Evolutionary conservation across 1,140 invertebrate species (phyloP).

Genomic region (Solen grandis): DNA sequence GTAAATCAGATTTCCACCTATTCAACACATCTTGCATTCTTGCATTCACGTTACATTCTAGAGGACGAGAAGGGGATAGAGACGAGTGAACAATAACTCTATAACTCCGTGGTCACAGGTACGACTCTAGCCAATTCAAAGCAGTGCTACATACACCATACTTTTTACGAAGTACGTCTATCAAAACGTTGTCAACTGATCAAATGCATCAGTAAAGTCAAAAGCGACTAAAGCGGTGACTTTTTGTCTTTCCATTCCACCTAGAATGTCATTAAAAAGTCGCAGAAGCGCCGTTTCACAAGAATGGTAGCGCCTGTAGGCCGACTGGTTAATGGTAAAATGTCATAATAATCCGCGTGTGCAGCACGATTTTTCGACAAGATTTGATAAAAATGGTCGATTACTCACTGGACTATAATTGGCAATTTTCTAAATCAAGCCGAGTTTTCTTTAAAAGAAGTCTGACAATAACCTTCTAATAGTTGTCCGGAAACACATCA

Average conservation of each 20-base stretch:
- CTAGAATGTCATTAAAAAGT: slow-evolving; percentile 28
- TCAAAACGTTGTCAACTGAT: too few species aligned
- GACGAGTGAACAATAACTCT: too few species aligned
- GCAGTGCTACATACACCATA: too few species aligned
- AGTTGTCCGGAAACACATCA: not conserved
- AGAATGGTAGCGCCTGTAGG: slow-evolving; percentile 19
- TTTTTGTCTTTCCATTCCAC: slow-evolving; percentile 26
- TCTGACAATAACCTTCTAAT: slow-evolving; percentile 8
- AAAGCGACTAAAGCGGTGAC: not conserved
- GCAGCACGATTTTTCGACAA: slow-evolving; percentile 37
- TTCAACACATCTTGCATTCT: too few species aligned
- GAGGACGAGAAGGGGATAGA: too few species aligned
- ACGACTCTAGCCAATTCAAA: too few species aligned
- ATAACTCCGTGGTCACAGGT: too few species aligned
- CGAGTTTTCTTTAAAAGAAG: slow-evolving; percentile 11
- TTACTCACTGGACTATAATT: slow-evolving; percentile 23
- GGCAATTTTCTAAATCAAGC: not conserved
- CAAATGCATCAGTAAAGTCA: not conserved
- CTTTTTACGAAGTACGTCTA: too few species aligned
- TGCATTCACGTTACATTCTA: too few species aligned
- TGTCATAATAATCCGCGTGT: slow-evolving; percentile 5
- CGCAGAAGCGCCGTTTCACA: slow-evolving; percentile 18
- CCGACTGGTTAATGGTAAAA: slow-evolving; percentile 21
- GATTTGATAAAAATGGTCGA: slow-evolving; percentile 24
- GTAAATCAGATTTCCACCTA: too few species aligned